Evolutionary conservation across 2,797 vertebrate genomes (phyloP), one percentile per base, ranked within the genome.

Genomic region (Podarcis siculus): DNA sequence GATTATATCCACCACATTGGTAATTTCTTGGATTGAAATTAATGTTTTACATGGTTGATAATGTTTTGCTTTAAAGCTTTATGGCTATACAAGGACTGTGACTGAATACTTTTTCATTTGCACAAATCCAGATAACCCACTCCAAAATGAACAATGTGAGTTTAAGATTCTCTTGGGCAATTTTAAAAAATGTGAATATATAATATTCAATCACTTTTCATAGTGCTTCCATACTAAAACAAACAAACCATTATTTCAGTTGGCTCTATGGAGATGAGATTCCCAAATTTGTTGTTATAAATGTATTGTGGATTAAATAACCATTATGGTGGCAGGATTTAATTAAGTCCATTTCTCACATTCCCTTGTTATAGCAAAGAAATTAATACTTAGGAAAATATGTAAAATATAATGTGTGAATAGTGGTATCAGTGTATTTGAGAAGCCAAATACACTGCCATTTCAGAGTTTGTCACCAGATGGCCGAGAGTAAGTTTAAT

Each of bases 1-100:
- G 98, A 98, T 79, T 78, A 69, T 0, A 94, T 98, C 39, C 95
- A 96, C 82, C 98, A 99, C 90, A 98, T 98, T 0, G 98, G 98
- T 99, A 96, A 96, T 88, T n/a, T 35, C 15, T 83, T 15, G 0
- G 0, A 1, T 72, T 80, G 58, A 5, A 1, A 23, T 1, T 2
- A 58, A 69, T 75, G 23, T 81, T 42, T 83, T 32, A 2, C 5
- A 2, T 17, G 21, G 30, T 15, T 73, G 35, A 89, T 79, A 35
- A 66, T 42, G 10, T 72, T 85, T 85, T 72, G 37, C 23, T 78
- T 6, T 32, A 78, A 86, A 42, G 21, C 1, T 23, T 45, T 45
- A 27, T 67, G 37, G 10, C 17, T 8, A 23, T 73, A 35, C 21
- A 35, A 13, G 10, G 15, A 35, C 32, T 12, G 3, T 73, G 69